Percentiles rank a stretch among this genome's conserved stretches.
phyloP scores from a whole-genome alignment of 1,140 invertebrate species.

The Gonatopus flavifemur region DNA sequence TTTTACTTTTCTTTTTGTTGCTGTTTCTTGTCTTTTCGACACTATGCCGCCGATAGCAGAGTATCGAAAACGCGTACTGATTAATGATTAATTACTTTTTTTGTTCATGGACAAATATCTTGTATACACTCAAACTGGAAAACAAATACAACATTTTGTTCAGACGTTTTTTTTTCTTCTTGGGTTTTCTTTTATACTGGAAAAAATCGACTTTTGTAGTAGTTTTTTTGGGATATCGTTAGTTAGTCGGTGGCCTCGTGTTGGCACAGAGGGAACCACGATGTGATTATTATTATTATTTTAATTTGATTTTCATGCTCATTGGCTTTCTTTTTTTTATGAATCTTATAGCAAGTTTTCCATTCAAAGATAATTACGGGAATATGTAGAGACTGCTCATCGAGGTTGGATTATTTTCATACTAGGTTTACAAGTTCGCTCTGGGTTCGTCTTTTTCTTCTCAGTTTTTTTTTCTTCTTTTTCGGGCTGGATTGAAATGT shows the following conservation, averaged over 20 bases:
- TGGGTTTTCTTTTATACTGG: constrained; percentile 1
- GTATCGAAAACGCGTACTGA: constrained; percentile 12
- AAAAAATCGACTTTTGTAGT: constrained; percentile 1
- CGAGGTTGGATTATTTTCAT: no score
- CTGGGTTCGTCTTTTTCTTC: no score
- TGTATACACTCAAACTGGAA: constrained; percentile 32
- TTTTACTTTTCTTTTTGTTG: constrained; percentile 8
- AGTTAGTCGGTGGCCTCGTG: not conserved
- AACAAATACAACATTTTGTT: constrained; percentile 32
- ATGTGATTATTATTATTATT: constrained; percentile 12
- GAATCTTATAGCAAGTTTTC: not conserved
- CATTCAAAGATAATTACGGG: not conserved
- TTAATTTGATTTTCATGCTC: constrained; percentile 41
- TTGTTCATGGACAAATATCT: constrained; percentile 13
- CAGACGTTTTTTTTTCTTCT: constrained; percentile 8
- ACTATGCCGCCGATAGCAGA: not conserved
- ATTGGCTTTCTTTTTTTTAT: constrained; percentile 29
- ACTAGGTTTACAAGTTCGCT: no score
- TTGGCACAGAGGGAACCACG: not conserved
- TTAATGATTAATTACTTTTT: constrained; percentile 19
- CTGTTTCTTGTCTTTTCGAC: not conserved
- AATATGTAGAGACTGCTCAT: no score
- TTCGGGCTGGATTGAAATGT: no score
- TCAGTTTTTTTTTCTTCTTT: no score
- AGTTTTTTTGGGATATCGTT: constrained; percentile 3